A percentile compares a stretch with the other conserved stretches of the same genome.
phyloP scores from a whole-genome alignment of 2,888 invertebrate genomes.

The Nineta flava region DNA sequence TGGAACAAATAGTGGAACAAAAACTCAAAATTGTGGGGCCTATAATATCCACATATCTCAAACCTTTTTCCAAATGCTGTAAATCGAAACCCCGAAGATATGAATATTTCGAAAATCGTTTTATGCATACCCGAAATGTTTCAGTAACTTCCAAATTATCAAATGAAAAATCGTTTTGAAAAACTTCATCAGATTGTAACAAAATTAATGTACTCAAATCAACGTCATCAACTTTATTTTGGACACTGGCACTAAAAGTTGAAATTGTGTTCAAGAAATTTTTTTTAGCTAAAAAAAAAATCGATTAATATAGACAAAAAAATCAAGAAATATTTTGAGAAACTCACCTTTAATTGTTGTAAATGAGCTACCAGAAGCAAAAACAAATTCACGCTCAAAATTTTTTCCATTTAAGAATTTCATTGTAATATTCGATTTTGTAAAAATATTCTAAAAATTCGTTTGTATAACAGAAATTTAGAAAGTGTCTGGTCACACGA shows the following conservation, averaged over 20 bases:
- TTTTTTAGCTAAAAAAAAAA: conserved; percentile 22
- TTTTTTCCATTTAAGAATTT: conserved; percentile 29
- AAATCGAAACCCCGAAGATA: not conserved
- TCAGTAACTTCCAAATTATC: conserved; percentile 33
- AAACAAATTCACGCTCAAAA: conserved; percentile 36
- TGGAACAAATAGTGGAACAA: no score
- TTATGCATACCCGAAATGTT: conserved; percentile 27
- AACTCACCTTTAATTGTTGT: conserved; percentile 25
- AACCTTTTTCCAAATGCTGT: no score
- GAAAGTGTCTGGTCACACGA: no score
- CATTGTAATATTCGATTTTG: conserved; percentile 22
- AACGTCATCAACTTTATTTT: conserved; percentile 29
- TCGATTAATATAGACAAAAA: not conserved
- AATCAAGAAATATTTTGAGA: not conserved
- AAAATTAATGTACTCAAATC: conserved; percentile 30
- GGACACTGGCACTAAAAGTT: conserved; percentile 22
- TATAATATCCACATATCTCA: no score
- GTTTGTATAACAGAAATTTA: no score
- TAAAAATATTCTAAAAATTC: conserved; percentile 25
- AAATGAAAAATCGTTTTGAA: conserved; percentile 32
- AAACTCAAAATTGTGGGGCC: no score
- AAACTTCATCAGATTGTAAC: conserved; percentile 27
- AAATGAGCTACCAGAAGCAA: conserved; percentile 20
- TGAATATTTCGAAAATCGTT: not conserved
- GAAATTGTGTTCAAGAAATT: conserved; percentile 27